Evolutionary conservation across 2,888 invertebrate species (phyloP), one percentile per base, ranked within the genome.

Genomic region (Drosophila antonietae): DNA sequence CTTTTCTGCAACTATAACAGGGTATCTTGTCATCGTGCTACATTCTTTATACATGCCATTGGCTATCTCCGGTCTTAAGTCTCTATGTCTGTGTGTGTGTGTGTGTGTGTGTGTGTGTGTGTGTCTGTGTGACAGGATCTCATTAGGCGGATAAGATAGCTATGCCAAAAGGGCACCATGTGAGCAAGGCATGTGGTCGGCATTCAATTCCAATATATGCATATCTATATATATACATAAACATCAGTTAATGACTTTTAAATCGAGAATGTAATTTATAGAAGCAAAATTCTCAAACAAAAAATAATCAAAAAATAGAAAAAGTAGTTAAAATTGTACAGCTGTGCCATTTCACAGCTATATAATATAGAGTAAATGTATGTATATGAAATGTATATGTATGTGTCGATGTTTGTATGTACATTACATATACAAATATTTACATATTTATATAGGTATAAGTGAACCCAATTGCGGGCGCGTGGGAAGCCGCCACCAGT

Each of bases 61-160:
- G 9, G 14, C 51, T 66, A 79, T 78, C 71, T 56, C 35, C 23
- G 1, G 28, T 6, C n/a, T 9, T 28, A 18, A 43, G 23, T 55
- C 9, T 18, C 15, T 18, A 33, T 7, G 39, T 12, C 28, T 33
- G n/a, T 14, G 20, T 14, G 20, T 15, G 31, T 31, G 28, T 52
- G 57, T 65, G 33, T 33, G n/a, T 14, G 20, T 14, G 20, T 15
- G 31, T 31, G 28, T 7, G 39, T 12, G 33, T 33, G n/a, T 14
- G 20, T 14, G 20, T 15, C 23, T 31, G 28, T 52, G 57, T 65
- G 33, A 28, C 69, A 75, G 85, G 85, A 82, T 78, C 78, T 71
- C 68, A 80, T 78, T 83, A 76, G 78, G 33, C 59, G 80, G 82
- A 80, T 85, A 83, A 85, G 86, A 80, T 76, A 83, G 68, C 61